These are phyloP conservation scores for Crepidodera aurea DNA, from an alignment of 2,888 invertebrate species.

Conservation along the genomic window DNA sequence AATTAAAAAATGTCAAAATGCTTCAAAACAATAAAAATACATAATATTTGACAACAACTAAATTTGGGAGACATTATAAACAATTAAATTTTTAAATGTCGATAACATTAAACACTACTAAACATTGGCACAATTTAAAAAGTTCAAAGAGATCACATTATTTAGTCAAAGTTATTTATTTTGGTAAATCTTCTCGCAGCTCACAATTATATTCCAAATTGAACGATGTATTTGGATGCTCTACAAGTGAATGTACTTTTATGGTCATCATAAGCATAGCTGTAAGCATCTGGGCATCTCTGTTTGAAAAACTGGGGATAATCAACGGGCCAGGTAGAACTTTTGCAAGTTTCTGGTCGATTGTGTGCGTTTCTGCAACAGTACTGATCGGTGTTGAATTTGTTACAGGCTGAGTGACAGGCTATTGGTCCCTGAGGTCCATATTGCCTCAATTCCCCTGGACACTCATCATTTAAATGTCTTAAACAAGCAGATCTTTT, in stretches of 20 bases:
- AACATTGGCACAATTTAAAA: too few species aligned
- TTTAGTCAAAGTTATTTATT: too few species aligned
- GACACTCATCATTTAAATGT: constrained; percentile 58
- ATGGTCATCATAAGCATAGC: constrained; percentile 65
- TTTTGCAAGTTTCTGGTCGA: constrained; percentile 59
- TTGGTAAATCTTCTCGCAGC: too few species aligned
- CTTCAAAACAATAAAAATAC: too few species aligned
- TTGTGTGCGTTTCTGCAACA: constrained; percentile 62
- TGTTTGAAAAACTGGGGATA: constrained; percentile 61
- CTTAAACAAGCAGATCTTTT: constrained; percentile 53
- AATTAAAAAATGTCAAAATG: too few species aligned
- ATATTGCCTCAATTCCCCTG: constrained; percentile 52
- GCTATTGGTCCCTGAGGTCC: constrained; percentile 53
- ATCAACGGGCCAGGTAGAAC: constrained; percentile 52
- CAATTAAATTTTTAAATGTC: too few species aligned
- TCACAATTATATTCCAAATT: constrained; percentile 48
- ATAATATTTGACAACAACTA: too few species aligned
- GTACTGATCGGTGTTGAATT: constrained; percentile 61
- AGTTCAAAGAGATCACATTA: too few species aligned
- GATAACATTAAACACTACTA: too few species aligned
- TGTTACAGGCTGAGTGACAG: constrained; percentile 63
- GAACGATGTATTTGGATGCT: constrained; percentile 51
- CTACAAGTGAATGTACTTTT: constrained; percentile 63
- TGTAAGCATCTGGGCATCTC: constrained; percentile 64
- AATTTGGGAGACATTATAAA: too few species aligned